Evolutionary conservation across 2,797 vertebrate species (phyloP), one percentile per base, ranked within the genome.

Genomic region (Nothura maculosa): DNA sequence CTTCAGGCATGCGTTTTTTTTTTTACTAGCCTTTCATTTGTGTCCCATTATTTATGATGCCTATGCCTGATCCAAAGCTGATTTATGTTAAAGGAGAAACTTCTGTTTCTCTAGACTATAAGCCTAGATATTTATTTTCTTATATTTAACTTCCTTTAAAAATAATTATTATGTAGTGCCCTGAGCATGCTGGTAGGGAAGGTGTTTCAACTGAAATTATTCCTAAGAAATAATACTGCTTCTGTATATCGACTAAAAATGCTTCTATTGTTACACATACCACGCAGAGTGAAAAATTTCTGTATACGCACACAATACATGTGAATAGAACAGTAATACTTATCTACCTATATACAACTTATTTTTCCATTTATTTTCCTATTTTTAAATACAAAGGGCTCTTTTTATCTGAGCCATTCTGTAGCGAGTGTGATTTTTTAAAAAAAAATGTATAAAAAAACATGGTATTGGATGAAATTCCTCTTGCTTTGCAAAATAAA

Each of bases 401-500:
- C 1, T 47, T 81, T 83, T 77, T 3, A 43, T n/a, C 40, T 57
- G 7, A 52, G 20, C 22, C 64, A 63, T 61, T 4, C 17, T 13
- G 42, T 18, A 67, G 16, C 36, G 52, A 55, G 4, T 66, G 60
- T 43, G 21, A 63, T 84, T 75, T 55, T 91, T 28, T 34, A 10
- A n/a, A n/a, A n/a, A n/a, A n/a, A n/a, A n/a, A n/a, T n/a, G 32
- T 42, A 11, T 30, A 70, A 79, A 28, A 28, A 80, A 75, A 52
- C 25, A 13, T 10, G 10, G 4, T 1, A 2, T 6, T 72, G 45
- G n/a, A 28, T 73, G 58, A 95, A 93, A 78, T 70, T 90, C 32
- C 38, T 81, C 48, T 61, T 60, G 40, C 90, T 92, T 95, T 87
- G 91, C 79, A 93, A 94, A 94, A 90, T 30, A 87, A 95, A n/a